phyloP scores from a whole-genome alignment of 2,797 vertebrate species.

The Taeniopygia guttata region DNA sequence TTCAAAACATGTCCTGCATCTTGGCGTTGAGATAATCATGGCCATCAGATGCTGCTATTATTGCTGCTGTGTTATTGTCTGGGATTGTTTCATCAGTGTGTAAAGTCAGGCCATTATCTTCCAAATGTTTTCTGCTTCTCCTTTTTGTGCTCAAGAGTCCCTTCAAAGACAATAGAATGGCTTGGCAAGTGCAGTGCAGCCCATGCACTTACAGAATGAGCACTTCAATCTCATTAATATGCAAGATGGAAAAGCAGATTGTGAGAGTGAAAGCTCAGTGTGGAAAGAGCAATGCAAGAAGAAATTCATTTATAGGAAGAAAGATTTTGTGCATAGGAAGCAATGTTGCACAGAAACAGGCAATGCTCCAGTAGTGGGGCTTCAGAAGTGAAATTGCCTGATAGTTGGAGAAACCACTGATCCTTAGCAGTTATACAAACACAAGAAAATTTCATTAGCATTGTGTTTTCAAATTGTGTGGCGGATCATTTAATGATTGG shows the following conservation, averaged over 20 bases:
- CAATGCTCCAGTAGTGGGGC: fast-evolving
- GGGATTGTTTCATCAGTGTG: not conserved
- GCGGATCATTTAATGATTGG: not conserved
- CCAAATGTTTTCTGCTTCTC: not conserved
- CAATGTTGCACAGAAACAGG: not conserved
- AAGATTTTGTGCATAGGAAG: not conserved
- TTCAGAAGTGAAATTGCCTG: not conserved
- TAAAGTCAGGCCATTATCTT: not conserved
- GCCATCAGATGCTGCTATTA: not conserved
- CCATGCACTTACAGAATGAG: not conserved
- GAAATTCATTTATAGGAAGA: not conserved
- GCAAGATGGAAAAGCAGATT: not conserved
- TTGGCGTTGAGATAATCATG: not conserved
- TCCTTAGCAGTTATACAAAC: not conserved
- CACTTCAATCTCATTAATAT: not conserved
- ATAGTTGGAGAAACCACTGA: not conserved
- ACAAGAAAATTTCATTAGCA: not conserved
- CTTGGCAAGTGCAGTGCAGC: not conserved
- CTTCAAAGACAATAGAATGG: not conserved
- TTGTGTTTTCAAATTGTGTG: not conserved
- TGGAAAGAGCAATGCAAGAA: not conserved
- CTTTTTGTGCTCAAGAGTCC: not conserved
- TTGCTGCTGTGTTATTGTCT: not conserved
- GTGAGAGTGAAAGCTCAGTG: not conserved
- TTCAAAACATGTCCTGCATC: not conserved